These are phyloP conservation scores for Drosophila putrida DNA, from an alignment of 2,888 invertebrate genomes.

Conservation along the genomic window DNA sequence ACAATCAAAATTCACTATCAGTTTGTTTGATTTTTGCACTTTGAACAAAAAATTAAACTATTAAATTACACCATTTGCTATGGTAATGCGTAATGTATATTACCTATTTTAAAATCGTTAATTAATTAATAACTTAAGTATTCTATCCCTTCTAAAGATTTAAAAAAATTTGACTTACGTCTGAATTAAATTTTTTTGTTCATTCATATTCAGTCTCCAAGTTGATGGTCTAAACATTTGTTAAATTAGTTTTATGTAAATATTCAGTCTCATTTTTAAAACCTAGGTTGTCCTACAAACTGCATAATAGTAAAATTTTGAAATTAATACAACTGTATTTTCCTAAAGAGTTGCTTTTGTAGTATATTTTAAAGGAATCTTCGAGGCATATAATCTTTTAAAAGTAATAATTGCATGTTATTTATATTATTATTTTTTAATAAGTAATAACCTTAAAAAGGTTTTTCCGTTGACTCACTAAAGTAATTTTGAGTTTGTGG, in stretches of 20 bases:
- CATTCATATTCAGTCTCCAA: too few species aligned
- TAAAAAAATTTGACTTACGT: too few species aligned
- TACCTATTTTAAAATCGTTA: not conserved
- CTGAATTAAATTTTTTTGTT: too few species aligned
- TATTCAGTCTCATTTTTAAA: too few species aligned
- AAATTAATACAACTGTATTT: too few species aligned
- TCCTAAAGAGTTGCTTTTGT: too few species aligned
- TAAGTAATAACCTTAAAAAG: not conserved
- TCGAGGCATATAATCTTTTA: not conserved
- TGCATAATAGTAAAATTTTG: too few species aligned
- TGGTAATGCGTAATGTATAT: constrained; percentile 6
- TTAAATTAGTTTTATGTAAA: too few species aligned
- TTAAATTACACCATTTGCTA: constrained; percentile 10
- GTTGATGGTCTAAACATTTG: too few species aligned
- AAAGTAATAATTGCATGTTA: not conserved
- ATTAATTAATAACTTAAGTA: not conserved
- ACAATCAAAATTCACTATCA: constrained; percentile 38
- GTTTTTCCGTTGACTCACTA: not conserved
- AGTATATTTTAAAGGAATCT: too few species aligned
- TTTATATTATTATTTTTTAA: not conserved
- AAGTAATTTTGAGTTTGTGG: not conserved
- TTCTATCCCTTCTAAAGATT: not conserved
- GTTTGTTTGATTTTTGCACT: constrained; percentile 21
- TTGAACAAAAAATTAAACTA: constrained; percentile 18
- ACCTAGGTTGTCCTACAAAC: too few species aligned